Conservation (phyloP, 92 coral and sea anemone species). For the Heteractis magnifica region DNA sequence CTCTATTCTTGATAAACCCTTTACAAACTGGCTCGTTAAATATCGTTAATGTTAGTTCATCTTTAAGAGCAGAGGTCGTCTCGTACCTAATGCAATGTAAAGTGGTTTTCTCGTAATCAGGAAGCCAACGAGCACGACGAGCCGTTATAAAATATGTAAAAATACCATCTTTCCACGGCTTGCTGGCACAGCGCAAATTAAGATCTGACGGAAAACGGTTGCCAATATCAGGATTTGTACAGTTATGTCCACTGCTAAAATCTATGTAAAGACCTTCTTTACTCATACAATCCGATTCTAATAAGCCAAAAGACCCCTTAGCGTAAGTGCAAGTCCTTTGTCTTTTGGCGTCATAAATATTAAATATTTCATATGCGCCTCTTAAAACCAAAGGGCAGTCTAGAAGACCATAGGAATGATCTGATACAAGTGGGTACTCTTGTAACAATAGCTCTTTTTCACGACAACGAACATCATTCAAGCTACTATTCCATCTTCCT, state of each 20-base stretch:
- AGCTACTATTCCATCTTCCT: constrained; percentile 31
- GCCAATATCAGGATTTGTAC: constrained; percentile 16
- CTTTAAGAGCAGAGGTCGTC: background rate
- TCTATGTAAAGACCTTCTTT: constrained; percentile 67
- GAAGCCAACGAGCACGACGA: constrained; percentile 41
- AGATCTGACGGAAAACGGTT: constrained; percentile 12
- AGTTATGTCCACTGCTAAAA: constrained; percentile 31
- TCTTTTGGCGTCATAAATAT: constrained; percentile 42
- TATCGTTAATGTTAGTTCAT: constrained; percentile 37
- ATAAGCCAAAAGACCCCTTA: constrained; percentile 28
- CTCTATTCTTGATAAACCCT: background rate
- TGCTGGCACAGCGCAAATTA: constrained; percentile 53
- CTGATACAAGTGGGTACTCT: constrained; percentile 50
- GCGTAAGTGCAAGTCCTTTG: constrained; percentile 37
- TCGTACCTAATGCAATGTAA: constrained; percentile 44
- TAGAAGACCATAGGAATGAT: constrained; percentile 36
- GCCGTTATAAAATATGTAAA: constrained; percentile 56
- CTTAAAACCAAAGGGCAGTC: constrained; percentile 65
- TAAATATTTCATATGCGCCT: constrained; percentile 57
- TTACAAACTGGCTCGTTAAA: constrained; percentile 55
- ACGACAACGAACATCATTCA: constrained; percentile 38
- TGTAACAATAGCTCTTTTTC: constrained; percentile 10
- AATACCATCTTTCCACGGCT: constrained; percentile 51
- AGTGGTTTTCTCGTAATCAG: constrained; percentile 37
- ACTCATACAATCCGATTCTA: constrained; percentile 73